A percentile compares a stretch with the other conserved stretches of the same genome.
Evolutionary conservation across 2,113 vertebrate genomes (phyloP).

Genomic region (Struthio camelus): DNA sequence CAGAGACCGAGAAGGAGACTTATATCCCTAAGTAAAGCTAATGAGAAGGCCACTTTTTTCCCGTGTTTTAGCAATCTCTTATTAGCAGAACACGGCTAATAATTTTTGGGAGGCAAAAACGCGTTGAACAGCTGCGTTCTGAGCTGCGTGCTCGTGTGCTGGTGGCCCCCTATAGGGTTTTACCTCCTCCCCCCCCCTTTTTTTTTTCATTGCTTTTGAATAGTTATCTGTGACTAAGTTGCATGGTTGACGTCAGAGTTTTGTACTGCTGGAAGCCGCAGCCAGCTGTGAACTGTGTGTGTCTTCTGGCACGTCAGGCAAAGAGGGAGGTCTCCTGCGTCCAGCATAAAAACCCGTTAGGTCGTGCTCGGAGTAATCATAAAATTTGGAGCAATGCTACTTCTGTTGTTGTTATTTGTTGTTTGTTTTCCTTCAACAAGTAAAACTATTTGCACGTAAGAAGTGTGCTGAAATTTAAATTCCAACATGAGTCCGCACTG

Average conservation of each 20-base stretch:
- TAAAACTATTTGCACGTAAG: background rate
- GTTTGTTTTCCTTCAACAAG: background rate
- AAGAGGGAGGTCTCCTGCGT: background rate
- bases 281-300: background rate
- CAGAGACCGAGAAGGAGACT: background rate
- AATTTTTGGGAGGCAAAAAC: background rate
- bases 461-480: background rate
- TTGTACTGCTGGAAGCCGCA: too few relatives aligned
- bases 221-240: rapidly evolving
- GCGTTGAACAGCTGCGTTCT: background rate
- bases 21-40: background rate
- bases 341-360: background rate
- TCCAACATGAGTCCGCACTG: background rate
- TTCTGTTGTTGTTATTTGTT: background rate
- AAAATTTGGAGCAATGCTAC: background rate
- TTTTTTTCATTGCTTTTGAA: background rate
- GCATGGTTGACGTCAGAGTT: background rate
- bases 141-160: background rate
- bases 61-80: background rate
- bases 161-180: background rate
- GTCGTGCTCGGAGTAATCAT: background rate
- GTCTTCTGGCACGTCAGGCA: background rate
- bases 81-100: rapidly evolving
- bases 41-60: background rate
- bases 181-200: too few relatives aligned